Conservation (phyloP, 2,888 invertebrate genomes). For the Graphium colonna region DNA sequence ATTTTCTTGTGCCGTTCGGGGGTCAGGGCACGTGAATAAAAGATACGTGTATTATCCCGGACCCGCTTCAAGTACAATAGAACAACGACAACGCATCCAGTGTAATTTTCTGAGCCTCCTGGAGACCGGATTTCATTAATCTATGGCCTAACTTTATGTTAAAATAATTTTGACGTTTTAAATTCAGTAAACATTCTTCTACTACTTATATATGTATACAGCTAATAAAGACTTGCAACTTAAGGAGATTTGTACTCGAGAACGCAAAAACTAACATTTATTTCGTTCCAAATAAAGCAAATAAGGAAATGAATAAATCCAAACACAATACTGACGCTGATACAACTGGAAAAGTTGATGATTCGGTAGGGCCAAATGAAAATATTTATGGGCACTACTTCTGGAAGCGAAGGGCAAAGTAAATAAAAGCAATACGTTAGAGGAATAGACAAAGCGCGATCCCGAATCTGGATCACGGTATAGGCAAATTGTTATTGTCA, state of each 20-base stretch:
- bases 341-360: conserved; percentile 6
- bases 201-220: too few species aligned
- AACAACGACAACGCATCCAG: conserved; percentile 62
- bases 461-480: conserved; percentile 36
- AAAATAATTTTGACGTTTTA: too few species aligned
- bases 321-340: too few species aligned
- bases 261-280: too few species aligned
- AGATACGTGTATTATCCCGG: conserved; percentile 72
- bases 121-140: conserved; percentile 59
- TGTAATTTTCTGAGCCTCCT: conserved; percentile 61
- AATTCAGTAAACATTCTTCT: conserved; percentile 40
- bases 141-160: too few species aligned
- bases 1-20: conserved; percentile 67
- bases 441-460: conserved; percentile 41
- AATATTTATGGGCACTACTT: conserved; percentile 37
- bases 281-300: too few species aligned
- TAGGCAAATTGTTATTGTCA: conserved; percentile 67
- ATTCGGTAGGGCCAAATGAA: conserved; percentile 3
- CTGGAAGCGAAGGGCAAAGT: conserved; percentile 47
- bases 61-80: conserved; percentile 60
- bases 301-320: too few species aligned
- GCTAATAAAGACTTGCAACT: too few species aligned
- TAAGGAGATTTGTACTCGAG: too few species aligned
- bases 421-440: conserved; percentile 46
- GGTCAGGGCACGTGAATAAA: conserved; percentile 74